Conservation (phyloP, 1,140 invertebrate genomes). For the Heliconius nattereri region DNA sequence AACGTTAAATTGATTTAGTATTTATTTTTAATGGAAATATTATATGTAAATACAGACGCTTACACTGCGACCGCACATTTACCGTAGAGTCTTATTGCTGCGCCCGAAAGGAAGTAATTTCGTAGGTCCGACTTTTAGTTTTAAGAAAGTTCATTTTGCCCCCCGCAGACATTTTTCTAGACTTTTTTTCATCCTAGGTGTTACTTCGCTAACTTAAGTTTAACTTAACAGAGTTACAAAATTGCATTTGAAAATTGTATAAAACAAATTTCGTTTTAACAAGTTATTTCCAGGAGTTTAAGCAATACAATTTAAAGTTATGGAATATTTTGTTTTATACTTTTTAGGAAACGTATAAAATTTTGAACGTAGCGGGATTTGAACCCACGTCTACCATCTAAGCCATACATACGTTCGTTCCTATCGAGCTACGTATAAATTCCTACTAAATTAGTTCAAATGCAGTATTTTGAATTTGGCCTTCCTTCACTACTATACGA, state of each 20-base stretch:
- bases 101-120: conserved; percentile 79
- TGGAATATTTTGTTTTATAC: background rate
- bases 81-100: conserved; percentile 78
- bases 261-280: conserved; percentile 43
- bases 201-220: conserved; percentile 41
- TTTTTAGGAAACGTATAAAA: too few species aligned
- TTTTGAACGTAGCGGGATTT: too few species aligned
- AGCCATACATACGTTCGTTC: too few species aligned
- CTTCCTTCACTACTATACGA: too few species aligned
- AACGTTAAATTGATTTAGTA: too few species aligned
- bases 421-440: too few species aligned
- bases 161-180: conserved; percentile 64
- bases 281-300: conserved; percentile 37
- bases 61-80: conserved; percentile 43
- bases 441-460: too few species aligned
- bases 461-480: too few species aligned
- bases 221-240: conserved; percentile 39
- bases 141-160: conserved; percentile 78
- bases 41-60: conserved; percentile 38
- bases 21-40: too few species aligned
- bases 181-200: conserved; percentile 42
- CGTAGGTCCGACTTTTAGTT: conserved; percentile 79
- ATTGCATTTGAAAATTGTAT: conserved; percentile 41
- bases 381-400: too few species aligned
- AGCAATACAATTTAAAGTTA: conserved; percentile 39